Percentiles rank a stretch among this genome's conserved stretches.
These are phyloP conservation scores for Patella pellucida DNA, from an alignment of 2,888 invertebrate species.

Conservation along the genomic window DNA sequence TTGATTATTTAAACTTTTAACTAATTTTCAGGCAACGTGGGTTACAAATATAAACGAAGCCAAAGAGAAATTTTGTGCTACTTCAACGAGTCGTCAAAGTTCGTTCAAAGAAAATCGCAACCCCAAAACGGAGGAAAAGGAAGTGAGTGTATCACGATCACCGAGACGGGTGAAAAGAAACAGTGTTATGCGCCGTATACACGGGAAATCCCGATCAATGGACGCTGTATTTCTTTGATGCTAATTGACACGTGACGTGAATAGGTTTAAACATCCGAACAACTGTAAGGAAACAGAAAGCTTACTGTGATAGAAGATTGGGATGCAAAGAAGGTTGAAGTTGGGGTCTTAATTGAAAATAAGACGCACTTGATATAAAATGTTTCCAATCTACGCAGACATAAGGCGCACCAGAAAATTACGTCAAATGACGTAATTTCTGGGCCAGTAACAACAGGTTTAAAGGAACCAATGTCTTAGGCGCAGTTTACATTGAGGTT, in stretches of 20 bases:
- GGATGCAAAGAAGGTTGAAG: no score
- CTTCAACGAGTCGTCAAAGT: slow-evolving; percentile 41
- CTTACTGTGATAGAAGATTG: no score
- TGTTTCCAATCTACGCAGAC: no score
- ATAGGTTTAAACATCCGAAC: no score
- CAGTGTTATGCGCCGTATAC: slow-evolving; percentile 37
- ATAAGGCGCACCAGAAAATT: no score
- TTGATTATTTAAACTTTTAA: slow-evolving; percentile 22
- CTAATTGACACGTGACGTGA: slow-evolving; percentile 14
- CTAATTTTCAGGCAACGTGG: slow-evolving; percentile 72
- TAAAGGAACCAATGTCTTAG: no score
- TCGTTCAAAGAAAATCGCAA: slow-evolving; percentile 36
- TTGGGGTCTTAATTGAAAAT: no score
- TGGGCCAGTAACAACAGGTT: no score
- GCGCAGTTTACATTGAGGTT: no score
- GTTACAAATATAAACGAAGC: slow-evolving; percentile 73
- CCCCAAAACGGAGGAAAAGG: slow-evolving; percentile 21
- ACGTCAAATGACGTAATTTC: no score
- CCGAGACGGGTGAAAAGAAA: slow-evolving; percentile 26
- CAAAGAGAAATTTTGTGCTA: slow-evolving; percentile 73
- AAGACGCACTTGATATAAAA: no score
- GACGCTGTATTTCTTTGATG: slow-evolving; percentile 55
- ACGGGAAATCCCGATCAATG: slow-evolving; percentile 56
- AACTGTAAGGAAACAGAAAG: no score
- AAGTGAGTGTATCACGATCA: slow-evolving; percentile 16